Base-by-base conservation (phyloP, 2,888 invertebrate species). In the Pachycephus smyrnensis region DNA sequence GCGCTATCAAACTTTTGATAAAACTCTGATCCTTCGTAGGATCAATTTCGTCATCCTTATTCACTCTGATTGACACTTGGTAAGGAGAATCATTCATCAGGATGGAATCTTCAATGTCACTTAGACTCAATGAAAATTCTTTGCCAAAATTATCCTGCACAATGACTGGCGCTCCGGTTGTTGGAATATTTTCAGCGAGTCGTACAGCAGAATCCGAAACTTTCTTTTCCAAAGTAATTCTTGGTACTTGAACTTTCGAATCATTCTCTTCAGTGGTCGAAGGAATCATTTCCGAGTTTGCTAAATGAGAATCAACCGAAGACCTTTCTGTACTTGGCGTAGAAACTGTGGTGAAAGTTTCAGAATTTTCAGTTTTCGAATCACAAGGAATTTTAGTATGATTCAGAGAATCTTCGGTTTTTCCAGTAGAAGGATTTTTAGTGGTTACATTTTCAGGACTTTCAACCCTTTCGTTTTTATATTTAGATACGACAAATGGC, bases 61-160 rank as follows among this genome's bases (percentile, higher is more conserved):
- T 84, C n/a, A 88, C 77, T 0, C 84, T 79, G n/a, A 89, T n/a
- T 0, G 86, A 84, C 1, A 89, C 80, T 69, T 87, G 83, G 30
- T 85, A 85, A 1, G 90, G 89, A 3, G 88, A 84, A 55, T 85
- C 85, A 37, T 79, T 84, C 74, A 80, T 74, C 35, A 82, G 80
- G 11, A 79, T 32, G 4, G 82, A 73, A 35, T 85, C 84, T 1
- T 75, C 79, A 31, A 83, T 78, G 74, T 77, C 76, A 69, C 75
- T 75, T 11, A 77, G 71, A 30, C 76, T 73, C 36, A 37, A 32
- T 32, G 71, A 68, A 75, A 78, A 55, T 6, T 55, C 55, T 23
- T 55, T 55, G 23, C 9, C 23, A 55, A 55, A 23, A 23, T 55
- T 55, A 23, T 55, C 15, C 55, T 55, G 55, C 9, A 55, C 9